A percentile compares a stretch with the other conserved stretches of the same genome.
These are phyloP conservation scores for Artibeus lituratus DNA, from an alignment of 2,797 vertebrate genomes.

Conservation along the genomic window DNA sequence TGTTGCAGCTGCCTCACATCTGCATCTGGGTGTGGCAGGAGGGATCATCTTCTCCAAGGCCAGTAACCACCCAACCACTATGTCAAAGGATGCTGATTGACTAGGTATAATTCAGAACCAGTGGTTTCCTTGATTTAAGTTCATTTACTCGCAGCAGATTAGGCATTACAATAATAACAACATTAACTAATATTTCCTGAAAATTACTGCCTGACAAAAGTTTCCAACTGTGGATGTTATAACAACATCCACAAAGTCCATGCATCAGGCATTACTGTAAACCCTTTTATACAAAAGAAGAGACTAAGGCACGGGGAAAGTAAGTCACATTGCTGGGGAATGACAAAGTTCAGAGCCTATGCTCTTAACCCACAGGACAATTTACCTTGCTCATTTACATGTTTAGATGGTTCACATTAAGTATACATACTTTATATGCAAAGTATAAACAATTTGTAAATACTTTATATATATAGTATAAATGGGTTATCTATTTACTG, in stretches of 20 bases:
- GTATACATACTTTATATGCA: neutral
- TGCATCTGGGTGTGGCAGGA: accelerated
- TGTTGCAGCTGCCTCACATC: neutral
- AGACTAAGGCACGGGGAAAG: neutral
- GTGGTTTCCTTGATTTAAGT: neutral
- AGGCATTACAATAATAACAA: neutral
- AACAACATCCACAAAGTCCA: neutral
- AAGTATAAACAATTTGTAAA: neutral
- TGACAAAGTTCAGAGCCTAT: neutral
- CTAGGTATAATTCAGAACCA: neutral
- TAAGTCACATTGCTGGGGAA: neutral
- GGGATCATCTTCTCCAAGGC: accelerated
- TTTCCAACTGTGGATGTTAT: neutral
- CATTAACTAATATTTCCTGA: neutral
- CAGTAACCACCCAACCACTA: neutral
- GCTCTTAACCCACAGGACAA: neutral
- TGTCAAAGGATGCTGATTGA: neutral
- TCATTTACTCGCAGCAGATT: neutral
- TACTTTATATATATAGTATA: neutral
- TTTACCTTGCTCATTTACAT: neutral
- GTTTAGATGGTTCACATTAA: neutral
- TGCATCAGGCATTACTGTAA: neutral
- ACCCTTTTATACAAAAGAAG: neutral
- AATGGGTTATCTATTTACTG: neutral
- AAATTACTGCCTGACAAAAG: neutral